Evolutionary conservation across 2,888 invertebrate genomes (phyloP), one percentile per base, ranked within the genome.

Genomic region (Cheiracanthium punctorium): DNA sequence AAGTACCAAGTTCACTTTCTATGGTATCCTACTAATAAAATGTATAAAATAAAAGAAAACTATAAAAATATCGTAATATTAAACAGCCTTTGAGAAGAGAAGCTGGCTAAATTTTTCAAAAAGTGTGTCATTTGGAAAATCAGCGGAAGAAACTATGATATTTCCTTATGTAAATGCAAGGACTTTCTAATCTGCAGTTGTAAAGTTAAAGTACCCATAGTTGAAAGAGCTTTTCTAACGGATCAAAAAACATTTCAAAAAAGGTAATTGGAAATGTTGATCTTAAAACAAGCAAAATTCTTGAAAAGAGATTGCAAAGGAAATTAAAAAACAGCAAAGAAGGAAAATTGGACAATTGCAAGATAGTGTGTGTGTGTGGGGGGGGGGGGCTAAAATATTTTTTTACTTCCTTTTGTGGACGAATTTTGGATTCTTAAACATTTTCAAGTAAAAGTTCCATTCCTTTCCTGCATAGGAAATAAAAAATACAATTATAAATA

Each of bases 191-290:
- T 32, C 74, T 75, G 74, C 58, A 64, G 5, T 20, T 64, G 7
- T 20, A 75, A 75, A 64, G 32, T 58, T 75, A 75, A 75, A 75
- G 37, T 75, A 64, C 24, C 33, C 58, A 28, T 58, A 75, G 74
- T 58, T 29, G 24, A 75, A 75, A 58, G 74, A 75, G 32, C 14
- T 65, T 64, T 37, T 58, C 10, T 43, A 58, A 12, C 0, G 29
- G 58, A 17, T 48, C 43, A 65, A 29, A 65, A 24, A 30, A 65
- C 65, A 65, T 24, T 24, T 65, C 65, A 24, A 20, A 65, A 65
- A 65, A 20, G 30, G 24, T 65, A 65, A 65, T 65, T 65, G 65
- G 65, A 65, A 65, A 65, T 65, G n/a, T 20, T 24, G 24, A 65
- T 30, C 1, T 30, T 65, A 65, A 65, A 65, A 10, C 24, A 20